Conservation (phyloP, 2,797 vertebrate species). For the Microcaecilia unicolor region DNA sequence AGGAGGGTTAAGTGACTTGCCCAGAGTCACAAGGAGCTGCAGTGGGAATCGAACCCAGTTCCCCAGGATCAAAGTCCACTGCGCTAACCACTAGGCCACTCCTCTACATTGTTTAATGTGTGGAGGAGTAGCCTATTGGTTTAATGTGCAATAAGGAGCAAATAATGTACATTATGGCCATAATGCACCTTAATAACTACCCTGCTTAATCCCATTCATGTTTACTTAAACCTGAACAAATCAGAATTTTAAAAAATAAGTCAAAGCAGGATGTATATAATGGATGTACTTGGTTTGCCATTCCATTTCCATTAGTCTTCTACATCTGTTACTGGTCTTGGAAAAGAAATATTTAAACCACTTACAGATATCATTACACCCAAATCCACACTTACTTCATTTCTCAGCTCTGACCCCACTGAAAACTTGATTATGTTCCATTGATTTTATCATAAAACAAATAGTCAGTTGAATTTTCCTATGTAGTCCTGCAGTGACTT, state of each 20-base stretch:
- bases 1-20: no score
- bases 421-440: slow-evolving; percentile 27
- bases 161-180: no score
- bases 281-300: not conserved
- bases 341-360: slow-evolving; percentile 3
- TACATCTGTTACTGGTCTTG: slow-evolving; percentile 5
- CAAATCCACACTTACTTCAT: slow-evolving; percentile 10
- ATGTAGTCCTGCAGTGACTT: slow-evolving; percentile 9
- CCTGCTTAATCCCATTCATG: no score
- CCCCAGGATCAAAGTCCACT: no score
- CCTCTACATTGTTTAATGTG: no score
- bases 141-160: no score
- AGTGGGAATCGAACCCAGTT: no score
- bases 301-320: not conserved
- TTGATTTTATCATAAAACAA: slow-evolving; percentile 23
- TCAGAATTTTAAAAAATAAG: not conserved
- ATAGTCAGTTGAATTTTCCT: slow-evolving; percentile 1
- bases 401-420: slow-evolving; percentile 17
- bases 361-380: slow-evolving; percentile 4
- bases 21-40: no score
- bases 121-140: no score
- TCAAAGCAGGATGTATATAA: not conserved
- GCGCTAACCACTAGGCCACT: no score
- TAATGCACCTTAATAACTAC: no score
- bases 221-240: not conserved